Conservation (phyloP, 2,888 invertebrate genomes). For the Nasonovia ribisnigri region DNA sequence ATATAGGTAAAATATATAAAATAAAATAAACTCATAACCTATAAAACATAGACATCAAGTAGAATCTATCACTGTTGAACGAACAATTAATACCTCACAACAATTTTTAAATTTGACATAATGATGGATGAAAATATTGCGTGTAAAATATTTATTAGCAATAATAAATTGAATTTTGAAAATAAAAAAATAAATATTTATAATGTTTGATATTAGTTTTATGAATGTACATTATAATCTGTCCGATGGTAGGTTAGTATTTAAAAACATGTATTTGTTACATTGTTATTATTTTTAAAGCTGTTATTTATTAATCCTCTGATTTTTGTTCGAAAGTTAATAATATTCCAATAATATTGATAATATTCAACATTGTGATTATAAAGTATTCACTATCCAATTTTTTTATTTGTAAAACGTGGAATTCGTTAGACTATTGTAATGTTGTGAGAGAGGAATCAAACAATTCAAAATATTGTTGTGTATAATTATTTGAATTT, state of each 20-base stretch:
- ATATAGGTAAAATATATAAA: neutral
- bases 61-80: neutral
- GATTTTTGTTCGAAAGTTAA: neutral
- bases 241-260: neutral
- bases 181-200: neutral
- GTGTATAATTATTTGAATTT: neutral
- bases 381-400: neutral
- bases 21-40: neutral
- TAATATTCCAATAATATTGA: neutral
- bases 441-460: neutral
- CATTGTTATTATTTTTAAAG: neutral
- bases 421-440: neutral
- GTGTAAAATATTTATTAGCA: neutral
- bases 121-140: neutral
- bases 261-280: neutral
- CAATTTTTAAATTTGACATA: neutral
- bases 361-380: neutral
- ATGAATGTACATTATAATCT: neutral
- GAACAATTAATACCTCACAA: neutral
- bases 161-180: neutral
- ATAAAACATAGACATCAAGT: neutral
- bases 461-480: neutral
- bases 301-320: neutral
- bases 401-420: neutral
- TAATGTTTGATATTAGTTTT: neutral